Percentiles rank a stretch among this genome's conserved stretches.
phyloP scores from a whole-genome alignment of 2,113 vertebrate genomes.

The Harpagus bidentatus region DNA sequence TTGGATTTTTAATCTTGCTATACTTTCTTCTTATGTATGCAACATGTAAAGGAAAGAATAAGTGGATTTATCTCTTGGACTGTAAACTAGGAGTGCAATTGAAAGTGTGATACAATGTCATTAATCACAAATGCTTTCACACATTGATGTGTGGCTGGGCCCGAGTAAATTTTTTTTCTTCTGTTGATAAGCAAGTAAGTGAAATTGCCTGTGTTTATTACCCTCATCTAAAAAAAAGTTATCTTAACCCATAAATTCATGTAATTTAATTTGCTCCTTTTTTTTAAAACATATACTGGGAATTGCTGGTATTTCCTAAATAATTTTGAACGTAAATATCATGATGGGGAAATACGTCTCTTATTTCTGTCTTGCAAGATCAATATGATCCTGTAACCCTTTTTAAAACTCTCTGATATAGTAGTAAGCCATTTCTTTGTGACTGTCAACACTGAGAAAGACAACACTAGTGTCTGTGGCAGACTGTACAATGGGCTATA shows the following conservation, averaged over 20 bases:
- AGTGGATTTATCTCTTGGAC: neutral
- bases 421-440: neutral
- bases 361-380: neutral
- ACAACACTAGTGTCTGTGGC: neutral
- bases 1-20: neutral
- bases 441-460: neutral
- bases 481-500: neutral
- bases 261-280: neutral
- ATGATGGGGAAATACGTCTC: neutral
- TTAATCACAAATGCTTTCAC: neutral
- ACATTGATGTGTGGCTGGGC: neutral
- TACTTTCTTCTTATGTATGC: neutral
- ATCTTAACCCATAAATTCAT: neutral
- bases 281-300: neutral
- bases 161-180: neutral
- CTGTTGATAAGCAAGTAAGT: neutral
- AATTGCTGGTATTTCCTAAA: neutral
- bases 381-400: neutral
- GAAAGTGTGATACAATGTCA: neutral
- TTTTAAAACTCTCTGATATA: neutral
- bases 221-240: neutral
- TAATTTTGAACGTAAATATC: neutral
- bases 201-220: neutral
- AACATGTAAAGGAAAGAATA: neutral
- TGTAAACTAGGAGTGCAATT: accelerated